Conservation (phyloP, 37 sponge, comb jelly and placozoan species). For the Crambe crambe region DNA sequence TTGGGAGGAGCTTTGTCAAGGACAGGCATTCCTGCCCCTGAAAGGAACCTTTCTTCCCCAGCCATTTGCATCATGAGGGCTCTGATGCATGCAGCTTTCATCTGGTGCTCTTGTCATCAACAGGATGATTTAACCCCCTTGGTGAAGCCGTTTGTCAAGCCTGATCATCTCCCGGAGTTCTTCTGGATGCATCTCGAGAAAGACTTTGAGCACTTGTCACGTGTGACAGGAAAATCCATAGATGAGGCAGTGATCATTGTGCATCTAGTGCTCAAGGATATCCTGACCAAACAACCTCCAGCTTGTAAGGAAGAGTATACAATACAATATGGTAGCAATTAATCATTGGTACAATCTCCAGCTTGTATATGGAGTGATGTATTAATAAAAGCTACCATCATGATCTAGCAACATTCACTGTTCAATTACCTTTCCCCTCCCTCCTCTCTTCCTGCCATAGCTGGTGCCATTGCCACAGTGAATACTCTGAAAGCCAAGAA, state of each 20-base stretch:
- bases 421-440: not conserved
- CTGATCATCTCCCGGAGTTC: conserved; percentile 46
- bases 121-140: conserved; percentile 14
- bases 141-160: conserved; percentile 11
- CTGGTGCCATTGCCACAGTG: not conserved
- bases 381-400: too few relatives aligned
- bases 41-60: conserved; percentile 51
- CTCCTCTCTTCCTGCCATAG: not conserved
- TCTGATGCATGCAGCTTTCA: conserved; percentile 53
- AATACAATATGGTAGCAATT: not conserved
- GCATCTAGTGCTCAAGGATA: conserved; percentile 46
- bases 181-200: conserved; percentile 53
- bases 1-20: conserved; percentile 48
- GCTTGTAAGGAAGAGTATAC: not conserved
- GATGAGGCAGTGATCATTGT: conserved; percentile 51
- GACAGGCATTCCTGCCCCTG: conserved; percentile 28
- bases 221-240: conserved; percentile 26
- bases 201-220: conserved; percentile 37
- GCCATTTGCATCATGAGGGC: conserved; percentile 52
- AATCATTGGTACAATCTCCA: not conserved
- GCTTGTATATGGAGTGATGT: not conserved
- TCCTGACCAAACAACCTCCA: conserved; percentile 22
- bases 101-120: conserved; percentile 47
- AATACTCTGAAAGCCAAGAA: conserved; percentile 14
- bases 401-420: too few relatives aligned